Percentiles rank a stretch among this genome's conserved stretches.
phyloP scores from a whole-genome alignment of 2,888 invertebrate genomes.

The Patella caerulea region DNA sequence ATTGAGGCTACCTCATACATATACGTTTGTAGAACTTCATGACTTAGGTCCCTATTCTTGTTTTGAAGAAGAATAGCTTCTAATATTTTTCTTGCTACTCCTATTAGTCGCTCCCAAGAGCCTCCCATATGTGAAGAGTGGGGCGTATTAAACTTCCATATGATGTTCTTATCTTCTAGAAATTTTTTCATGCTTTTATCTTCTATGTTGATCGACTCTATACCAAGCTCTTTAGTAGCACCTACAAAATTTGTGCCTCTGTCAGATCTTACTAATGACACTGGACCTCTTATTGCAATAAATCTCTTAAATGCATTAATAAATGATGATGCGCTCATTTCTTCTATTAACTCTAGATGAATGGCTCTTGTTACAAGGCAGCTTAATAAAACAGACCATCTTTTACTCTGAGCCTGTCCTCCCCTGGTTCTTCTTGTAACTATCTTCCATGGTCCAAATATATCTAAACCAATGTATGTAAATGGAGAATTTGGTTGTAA shows the following conservation, averaged over 20 bases:
- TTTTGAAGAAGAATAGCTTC: slow-evolving; percentile 12
- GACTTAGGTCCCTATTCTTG: background rate
- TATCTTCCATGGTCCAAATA: slow-evolving; percentile 39
- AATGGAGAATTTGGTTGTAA: slow-evolving; percentile 33
- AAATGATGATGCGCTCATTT: slow-evolving; percentile 39
- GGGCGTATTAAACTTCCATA: slow-evolving; percentile 39
- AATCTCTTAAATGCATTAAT: slow-evolving; percentile 42
- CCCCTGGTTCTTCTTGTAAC: slow-evolving; percentile 35
- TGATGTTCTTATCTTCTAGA: background rate
- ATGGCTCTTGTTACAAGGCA: slow-evolving; percentile 38
- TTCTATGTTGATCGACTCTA: background rate
- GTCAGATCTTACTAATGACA: background rate
- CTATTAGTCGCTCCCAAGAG: slow-evolving; percentile 37
- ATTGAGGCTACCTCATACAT: slow-evolving; percentile 40
- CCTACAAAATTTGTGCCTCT: background rate
- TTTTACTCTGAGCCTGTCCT: slow-evolving; percentile 33
- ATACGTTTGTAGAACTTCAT: slow-evolving; percentile 38
- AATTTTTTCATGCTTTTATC: background rate
- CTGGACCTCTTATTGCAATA: slow-evolving; percentile 25
- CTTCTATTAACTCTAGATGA: slow-evolving; percentile 43
- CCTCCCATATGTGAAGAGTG: slow-evolving; percentile 41
- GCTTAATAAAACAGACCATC: slow-evolving; percentile 41
- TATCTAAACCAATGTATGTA: slow-evolving; percentile 35
- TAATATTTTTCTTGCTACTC: slow-evolving; percentile 31
- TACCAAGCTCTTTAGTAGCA: background rate